Evolutionary conservation across 2,888 invertebrate species (phyloP), one percentile per base, ranked within the genome.

Genomic region (Marasmarcha lunaedactyla): DNA sequence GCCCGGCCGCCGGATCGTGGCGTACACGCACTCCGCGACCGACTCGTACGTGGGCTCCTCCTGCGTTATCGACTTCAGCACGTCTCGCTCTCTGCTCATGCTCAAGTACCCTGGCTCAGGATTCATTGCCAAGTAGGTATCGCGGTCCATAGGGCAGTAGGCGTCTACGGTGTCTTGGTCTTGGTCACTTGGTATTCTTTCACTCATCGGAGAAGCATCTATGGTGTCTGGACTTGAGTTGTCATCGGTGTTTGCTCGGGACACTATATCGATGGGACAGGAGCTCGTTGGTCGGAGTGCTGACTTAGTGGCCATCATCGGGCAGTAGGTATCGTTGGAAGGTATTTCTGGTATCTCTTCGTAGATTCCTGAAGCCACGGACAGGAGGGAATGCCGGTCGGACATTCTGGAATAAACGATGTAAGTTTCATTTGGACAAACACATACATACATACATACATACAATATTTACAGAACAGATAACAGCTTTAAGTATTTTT

Each of bases 291-390:
- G 34, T 2, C 14, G 6, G 4, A 6, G 9, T 5, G 4, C 14
- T 9, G 9, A 4, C 12, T 12, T 9, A 9, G 30, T 4, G 2
- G 6, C 30, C 30, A 10, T 7, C 20, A 20, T 20, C 30, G 30
- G 30, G n/a, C 30, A 30, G 30, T 30, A 30, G 12, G 27, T 33
- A 6, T 13, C 25, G 33, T 14, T 52, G 45, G 13, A 40, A 30
- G 34, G 9, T 13, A 34, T 11, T 11, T 89, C 89, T 1, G 85
- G 65, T 46, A 90, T 90, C 68, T 90, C 90, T 55, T 90, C 90
- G 63, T 90, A 90, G 48, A 89, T 87, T 34, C 89, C 90, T 1
- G 89, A 89, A 13, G 88, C 84, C 2, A 87, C 56, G 0, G 90
- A 90, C 35, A 83, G 70, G 15, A 86, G 78, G 0, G 89, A 89